Percentiles rank a stretch among this genome's conserved stretches.
Evolutionary conservation across 1,140 invertebrate genomes (phyloP).

Genomic region (Frieseomelitta varia): DNA sequence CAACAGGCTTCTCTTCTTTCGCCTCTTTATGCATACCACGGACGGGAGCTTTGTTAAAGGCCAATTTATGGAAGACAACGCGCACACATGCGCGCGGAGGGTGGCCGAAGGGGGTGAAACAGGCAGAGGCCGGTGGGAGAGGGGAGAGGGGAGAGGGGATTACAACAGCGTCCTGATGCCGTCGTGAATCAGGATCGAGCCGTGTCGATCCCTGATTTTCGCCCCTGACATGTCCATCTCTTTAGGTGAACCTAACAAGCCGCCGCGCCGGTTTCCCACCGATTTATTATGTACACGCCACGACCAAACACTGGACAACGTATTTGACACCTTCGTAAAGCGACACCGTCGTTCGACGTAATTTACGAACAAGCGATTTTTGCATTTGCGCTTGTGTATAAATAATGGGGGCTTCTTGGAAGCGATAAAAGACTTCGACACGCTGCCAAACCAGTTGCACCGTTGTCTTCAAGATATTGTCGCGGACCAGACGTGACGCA

Average conservation of each 20-base stretch:
- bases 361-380: slow-evolving; percentile 9
- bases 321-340: slow-evolving; percentile 7
- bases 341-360: neutral
- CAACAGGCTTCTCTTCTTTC: slow-evolving; percentile 27
- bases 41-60: slow-evolving; percentile 56
- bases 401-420: neutral
- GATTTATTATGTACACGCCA: slow-evolving; percentile 6
- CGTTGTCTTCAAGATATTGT: neutral
- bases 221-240: slow-evolving; percentile 45
- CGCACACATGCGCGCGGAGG: neutral
- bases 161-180: slow-evolving; percentile 7
- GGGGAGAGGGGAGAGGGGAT: neutral
- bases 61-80: slow-evolving; percentile 56
- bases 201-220: slow-evolving; percentile 26
- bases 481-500: too few relatives aligned
- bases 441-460: neutral
- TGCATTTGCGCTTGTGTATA: neutral
- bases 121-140: too few relatives aligned
- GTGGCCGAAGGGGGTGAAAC: too few relatives aligned
- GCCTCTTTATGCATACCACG: slow-evolving; percentile 47
- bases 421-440: too few relatives aligned
- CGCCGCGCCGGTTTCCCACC: neutral
- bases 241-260: neutral
- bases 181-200: slow-evolving; percentile 21
- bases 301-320: neutral